Conservation (phyloP, 2,797 vertebrate genomes). For the Phaenicophaeus curvirostris region DNA sequence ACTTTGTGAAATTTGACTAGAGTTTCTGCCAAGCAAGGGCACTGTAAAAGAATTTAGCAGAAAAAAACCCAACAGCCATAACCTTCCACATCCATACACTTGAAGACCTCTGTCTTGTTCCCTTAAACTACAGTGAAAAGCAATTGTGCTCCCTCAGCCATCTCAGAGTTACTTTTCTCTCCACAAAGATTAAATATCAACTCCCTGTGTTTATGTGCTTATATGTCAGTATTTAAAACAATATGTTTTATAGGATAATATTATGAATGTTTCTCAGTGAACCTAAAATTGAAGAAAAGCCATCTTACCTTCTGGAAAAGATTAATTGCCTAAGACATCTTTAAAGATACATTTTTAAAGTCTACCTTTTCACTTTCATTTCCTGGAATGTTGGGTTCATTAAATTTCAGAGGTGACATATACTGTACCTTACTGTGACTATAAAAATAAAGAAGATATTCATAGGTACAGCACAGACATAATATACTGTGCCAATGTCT, state of each 20-base stretch:
- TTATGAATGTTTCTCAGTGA: background rate
- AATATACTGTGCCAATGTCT: background rate
- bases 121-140: background rate
- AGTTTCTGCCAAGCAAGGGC: background rate
- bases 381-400: constrained; percentile 42
- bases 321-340: background rate
- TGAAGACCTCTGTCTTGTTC: background rate
- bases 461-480: background rate
- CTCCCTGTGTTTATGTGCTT: background rate
- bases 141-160: accelerated
- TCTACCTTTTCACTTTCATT: constrained; percentile 14
- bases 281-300: background rate
- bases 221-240: background rate
- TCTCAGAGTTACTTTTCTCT: background rate
- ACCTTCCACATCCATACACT: background rate
- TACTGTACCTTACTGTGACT: background rate
- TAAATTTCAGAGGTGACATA: constrained; percentile 44
- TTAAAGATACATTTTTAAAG: background rate
- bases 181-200: background rate
- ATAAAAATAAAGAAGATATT: constrained; percentile 44
- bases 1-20: background rate
- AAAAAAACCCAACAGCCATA: background rate
- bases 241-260: background rate
- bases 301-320: background rate
- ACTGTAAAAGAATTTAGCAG: background rate